Base-by-base conservation (phyloP, 2,888 invertebrate genomes). In the Danaus chrysippus region DNA sequence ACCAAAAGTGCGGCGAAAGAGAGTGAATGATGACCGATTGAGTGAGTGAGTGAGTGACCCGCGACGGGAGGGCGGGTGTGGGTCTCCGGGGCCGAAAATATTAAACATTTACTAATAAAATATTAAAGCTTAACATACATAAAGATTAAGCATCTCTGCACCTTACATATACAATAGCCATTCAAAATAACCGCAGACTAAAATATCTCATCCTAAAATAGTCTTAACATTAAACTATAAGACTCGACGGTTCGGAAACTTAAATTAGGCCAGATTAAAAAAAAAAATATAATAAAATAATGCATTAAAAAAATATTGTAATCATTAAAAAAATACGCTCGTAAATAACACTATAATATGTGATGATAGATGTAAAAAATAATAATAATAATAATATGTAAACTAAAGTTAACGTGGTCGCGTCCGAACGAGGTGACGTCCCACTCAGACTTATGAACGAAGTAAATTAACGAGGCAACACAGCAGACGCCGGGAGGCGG, bases 91-190 rank as follows among this genome's bases (percentile, higher is more conserved):
- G 87, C 84, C 84, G 23, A 49, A 78, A 86, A 82, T 83, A 83
- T 86, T 87, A 88, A 87, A 90, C 87, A 91, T 91, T 90, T 84
- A 90, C 87, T 91, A 91, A 91, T 91, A 91, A 91, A 91, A 91
- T 91, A 90, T 91, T 90, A 91, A 90, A 91, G 91, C 90, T 91
- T 91, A 91, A 91, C 91, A 91, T 91, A 91, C 87, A 91, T 91
- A 91, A 91, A 91, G 89, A 89, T 88, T 89, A 90, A 91, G 91
- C 91, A 90, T 91, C 82, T 91, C 90, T 90, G 91, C 90, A 89
- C 87, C 91, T 90, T 89, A 88, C 75, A 84, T 86, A 88, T 86
- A 90, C 86, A 90, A 90, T 91, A 91, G 91, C 89, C 90, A 86
- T 90, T 85, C 82, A 89, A 90, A 91, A 88, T 91, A 91, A 91